Evolutionary conservation across 2,113 vertebrate genomes (phyloP).

Genomic region (Cacatua alba): DNA sequence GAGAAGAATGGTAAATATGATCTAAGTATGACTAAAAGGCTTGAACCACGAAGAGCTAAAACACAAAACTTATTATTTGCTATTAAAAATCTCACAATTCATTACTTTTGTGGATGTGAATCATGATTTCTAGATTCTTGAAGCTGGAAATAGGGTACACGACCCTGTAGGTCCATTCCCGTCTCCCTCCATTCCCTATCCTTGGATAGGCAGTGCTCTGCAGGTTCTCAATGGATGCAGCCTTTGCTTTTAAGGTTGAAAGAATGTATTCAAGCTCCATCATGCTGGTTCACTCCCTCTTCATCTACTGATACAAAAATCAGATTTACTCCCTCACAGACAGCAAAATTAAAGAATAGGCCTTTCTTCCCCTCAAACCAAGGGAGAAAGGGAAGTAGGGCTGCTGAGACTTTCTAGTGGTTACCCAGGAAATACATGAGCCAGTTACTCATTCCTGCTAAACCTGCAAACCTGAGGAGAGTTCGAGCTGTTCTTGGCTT

Average conservation of each 20-base stretch:
- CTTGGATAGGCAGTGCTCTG: not conserved
- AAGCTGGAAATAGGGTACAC: not conserved
- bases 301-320: not conserved
- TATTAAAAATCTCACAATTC: not conserved
- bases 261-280: not conserved
- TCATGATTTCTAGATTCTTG: not conserved
- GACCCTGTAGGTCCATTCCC: not conserved
- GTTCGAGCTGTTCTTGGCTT: slow-evolving; percentile 49
- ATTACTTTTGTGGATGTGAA: not conserved
- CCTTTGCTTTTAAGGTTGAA: not conserved
- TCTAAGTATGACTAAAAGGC: not conserved
- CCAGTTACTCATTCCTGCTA: not conserved
- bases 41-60: not conserved
- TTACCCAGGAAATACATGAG: not conserved
- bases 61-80: not conserved
- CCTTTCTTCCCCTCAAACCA: not conserved
- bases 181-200: not conserved
- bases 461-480: not conserved
- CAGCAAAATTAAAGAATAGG: not conserved
- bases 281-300: not conserved
- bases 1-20: not conserved
- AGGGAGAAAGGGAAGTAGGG: accelerated
- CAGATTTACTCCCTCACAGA: not conserved
- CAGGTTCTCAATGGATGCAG: not conserved
- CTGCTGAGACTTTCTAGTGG: not conserved